phyloP scores from a whole-genome alignment of 2,797 vertebrate genomes.

The Smutsia gigantea region DNA sequence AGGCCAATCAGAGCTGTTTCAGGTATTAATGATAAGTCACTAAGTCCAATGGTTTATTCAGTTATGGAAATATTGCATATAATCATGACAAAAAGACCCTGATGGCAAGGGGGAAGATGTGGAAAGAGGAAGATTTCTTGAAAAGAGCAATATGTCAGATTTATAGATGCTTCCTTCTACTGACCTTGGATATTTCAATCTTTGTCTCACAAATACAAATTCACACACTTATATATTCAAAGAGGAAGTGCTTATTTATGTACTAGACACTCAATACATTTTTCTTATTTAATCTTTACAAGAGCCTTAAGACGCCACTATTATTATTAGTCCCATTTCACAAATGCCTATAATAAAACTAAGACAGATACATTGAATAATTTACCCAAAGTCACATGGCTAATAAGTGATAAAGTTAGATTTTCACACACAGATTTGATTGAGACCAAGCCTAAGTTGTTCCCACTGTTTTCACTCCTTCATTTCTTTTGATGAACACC shows the following conservation, averaged over 20 bases:
- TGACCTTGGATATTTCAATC: not conserved
- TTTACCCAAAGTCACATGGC: not conserved
- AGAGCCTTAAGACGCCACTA: not conserved
- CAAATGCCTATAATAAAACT: not conserved
- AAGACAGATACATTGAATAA: not conserved
- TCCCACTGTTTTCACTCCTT: not conserved
- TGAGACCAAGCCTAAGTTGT: not conserved
- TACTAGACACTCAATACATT: not conserved
- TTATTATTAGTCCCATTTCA: not conserved
- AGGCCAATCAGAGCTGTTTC: not conserved
- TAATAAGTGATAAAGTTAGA: not conserved
- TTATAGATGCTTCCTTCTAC: not conserved
- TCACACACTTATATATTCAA: not conserved
- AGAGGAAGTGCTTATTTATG: not conserved
- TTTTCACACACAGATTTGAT: not conserved
- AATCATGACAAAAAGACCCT: not conserved
- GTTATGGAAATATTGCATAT: not conserved
- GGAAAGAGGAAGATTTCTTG: not conserved
- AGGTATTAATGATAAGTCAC: not conserved
- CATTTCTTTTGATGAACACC: not conserved
- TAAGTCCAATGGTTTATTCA: not conserved
- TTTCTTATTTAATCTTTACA: conserved; percentile 30
- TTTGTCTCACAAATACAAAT: not conserved
- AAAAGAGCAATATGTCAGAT: not conserved
- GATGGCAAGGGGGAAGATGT: accelerated